Conservation (phyloP, 2,888 invertebrate species). For the Chaetogeoica ovagalla region DNA sequence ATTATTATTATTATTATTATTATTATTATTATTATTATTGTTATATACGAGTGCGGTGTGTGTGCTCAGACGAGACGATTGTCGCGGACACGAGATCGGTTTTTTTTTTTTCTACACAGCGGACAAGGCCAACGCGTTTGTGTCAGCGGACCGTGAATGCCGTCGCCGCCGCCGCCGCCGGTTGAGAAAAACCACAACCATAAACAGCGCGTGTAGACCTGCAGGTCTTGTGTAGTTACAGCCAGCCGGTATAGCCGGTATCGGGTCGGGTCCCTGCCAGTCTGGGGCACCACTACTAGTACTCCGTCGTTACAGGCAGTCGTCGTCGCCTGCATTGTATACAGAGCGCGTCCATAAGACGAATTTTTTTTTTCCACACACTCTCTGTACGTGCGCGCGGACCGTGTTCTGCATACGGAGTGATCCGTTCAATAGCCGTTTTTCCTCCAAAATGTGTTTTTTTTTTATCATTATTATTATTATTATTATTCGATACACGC, state of each 20-base stretch:
- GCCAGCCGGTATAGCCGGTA: not conserved
- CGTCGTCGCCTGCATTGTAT: too few species aligned
- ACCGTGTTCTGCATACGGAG: too few species aligned
- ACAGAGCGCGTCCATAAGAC: too few species aligned
- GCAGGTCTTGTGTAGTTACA: not conserved
- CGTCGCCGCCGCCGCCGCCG: not conserved
- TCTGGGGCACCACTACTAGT: too few species aligned
- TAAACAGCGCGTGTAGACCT: constrained; percentile 12
- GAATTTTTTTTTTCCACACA: too few species aligned
- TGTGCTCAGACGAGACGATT: constrained; percentile 17
- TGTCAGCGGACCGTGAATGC: constrained; percentile 46
- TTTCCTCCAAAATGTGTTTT: too few species aligned
- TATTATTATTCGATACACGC: too few species aligned
- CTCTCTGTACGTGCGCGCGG: too few species aligned
- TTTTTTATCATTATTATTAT: too few species aligned
- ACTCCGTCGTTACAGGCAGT: too few species aligned
- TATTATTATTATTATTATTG: not conserved
- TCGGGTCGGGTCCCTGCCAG: constrained; percentile 24
- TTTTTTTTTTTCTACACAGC: constrained; percentile 32
- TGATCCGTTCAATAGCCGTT: too few species aligned
- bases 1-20: constrained; percentile 19
- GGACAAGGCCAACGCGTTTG: constrained; percentile 48
- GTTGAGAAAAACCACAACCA: constrained; percentile 39
- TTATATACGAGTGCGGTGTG: not conserved
- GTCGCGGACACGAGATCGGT: constrained; percentile 35